phyloP scores from a whole-genome alignment of 2,797 vertebrate genomes.

The Hemibagrus guttatus region DNA sequence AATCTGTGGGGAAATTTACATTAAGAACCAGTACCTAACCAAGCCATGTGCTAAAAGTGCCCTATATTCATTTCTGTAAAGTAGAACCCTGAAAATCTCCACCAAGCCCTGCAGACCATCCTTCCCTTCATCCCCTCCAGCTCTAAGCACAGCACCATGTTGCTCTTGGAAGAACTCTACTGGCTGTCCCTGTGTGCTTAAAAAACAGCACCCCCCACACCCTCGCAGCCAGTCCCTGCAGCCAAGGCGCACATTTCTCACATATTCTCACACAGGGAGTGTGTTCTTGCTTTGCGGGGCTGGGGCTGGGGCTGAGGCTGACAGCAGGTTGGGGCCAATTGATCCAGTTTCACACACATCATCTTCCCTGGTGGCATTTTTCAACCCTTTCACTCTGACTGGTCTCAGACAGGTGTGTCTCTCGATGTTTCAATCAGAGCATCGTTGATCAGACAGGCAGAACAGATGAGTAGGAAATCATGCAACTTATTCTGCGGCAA shows the following conservation, averaged over 20 bases:
- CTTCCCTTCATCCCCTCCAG: constrained; percentile 47
- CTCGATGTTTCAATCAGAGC: constrained; percentile 58
- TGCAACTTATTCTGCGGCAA: constrained; percentile 52
- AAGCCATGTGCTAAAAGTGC: constrained; percentile 46
- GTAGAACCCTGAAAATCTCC: constrained; percentile 66
- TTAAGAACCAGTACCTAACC: constrained; percentile 44
- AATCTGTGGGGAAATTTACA: constrained; percentile 28
- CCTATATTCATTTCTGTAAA: constrained; percentile 57
- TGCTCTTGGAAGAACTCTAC: constrained; percentile 81
- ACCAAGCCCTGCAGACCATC: constrained; percentile 50
- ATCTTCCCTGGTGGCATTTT: constrained; percentile 47
- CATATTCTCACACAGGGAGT: constrained; percentile 70
- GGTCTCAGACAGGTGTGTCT: constrained; percentile 53
- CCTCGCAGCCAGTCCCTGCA: constrained; percentile 63
- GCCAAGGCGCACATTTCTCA: constrained; percentile 79
- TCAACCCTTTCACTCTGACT: constrained; percentile 60
- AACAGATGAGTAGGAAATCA: constrained; percentile 65
- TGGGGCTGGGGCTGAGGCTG: constrained; percentile 25
- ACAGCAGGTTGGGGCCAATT: constrained; percentile 35
- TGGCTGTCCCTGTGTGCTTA: constrained; percentile 78
- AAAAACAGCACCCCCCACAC: constrained; percentile 65
- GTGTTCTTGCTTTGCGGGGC: constrained; percentile 33
- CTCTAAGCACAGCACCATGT: constrained; percentile 73
- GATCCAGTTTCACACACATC: constrained; percentile 29
- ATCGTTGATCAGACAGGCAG: constrained; percentile 62